These are phyloP conservation scores for Sprattus sprattus DNA, from an alignment of 2,113 vertebrate genomes.

Conservation along the genomic window DNA sequence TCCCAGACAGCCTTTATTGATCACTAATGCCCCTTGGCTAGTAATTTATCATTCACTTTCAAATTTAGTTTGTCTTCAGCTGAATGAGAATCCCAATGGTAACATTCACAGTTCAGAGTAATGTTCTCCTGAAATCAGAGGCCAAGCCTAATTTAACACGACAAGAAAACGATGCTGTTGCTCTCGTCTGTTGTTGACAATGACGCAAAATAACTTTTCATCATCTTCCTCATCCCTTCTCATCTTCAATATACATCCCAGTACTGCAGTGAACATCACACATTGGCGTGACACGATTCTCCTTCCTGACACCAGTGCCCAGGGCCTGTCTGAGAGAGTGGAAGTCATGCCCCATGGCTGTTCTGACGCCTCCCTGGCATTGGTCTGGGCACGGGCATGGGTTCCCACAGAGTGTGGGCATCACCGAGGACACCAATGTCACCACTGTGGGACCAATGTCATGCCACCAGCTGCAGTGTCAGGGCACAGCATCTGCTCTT, in stretches of 20 bases:
- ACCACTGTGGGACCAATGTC: neutral
- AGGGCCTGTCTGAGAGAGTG: neutral
- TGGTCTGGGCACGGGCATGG: neutral
- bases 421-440: slow-evolving; percentile 5
- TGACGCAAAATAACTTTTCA: neutral
- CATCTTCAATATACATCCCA: neutral
- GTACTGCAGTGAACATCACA: neutral
- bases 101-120: neutral
- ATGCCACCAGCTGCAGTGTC: neutral
- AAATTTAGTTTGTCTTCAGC: neutral
- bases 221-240: neutral
- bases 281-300: neutral
- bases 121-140: neutral
- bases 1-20: neutral
- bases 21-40: neutral
- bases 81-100: neutral
- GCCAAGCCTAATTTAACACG: neutral
- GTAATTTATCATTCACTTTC: neutral
- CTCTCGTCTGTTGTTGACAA: neutral
- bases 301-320: neutral
- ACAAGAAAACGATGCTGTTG: neutral
- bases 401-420: neutral
- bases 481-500: neutral
- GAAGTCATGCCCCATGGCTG: neutral
- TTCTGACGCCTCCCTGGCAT: neutral